Conservation (phyloP, 2,113 vertebrate species). For the Mormyrus lacerda region DNA sequence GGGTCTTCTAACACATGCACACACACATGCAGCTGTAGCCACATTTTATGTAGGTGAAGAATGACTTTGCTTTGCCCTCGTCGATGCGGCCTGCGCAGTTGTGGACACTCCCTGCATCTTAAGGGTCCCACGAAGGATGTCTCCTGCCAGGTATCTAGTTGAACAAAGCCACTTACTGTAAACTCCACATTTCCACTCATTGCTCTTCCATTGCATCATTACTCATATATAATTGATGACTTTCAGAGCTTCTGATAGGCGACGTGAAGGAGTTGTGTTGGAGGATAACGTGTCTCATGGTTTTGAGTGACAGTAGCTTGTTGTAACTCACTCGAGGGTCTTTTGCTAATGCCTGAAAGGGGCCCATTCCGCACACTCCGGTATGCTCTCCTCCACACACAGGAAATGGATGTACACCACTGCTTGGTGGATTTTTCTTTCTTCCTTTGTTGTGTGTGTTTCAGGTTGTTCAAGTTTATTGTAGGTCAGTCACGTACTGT, state of each 20-base stretch:
- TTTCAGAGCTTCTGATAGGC: not conserved
- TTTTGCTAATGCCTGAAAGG: not conserved
- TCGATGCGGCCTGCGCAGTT: not conserved
- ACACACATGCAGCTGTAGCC: not conserved
- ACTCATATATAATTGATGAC: not conserved
- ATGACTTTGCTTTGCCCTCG: not conserved
- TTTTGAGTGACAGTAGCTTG: not conserved
- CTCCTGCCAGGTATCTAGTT: not conserved
- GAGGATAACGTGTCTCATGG: not conserved
- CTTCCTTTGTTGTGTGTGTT: not conserved
- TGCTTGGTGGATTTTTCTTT: not conserved
- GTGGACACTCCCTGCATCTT: not conserved
- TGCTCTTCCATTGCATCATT: not conserved
- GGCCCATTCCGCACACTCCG: not conserved
- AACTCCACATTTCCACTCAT: not conserved
- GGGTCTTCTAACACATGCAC: not conserved
- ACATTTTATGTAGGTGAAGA: not conserved
- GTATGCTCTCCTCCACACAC: not conserved
- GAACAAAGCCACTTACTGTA: not conserved
- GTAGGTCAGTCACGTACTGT: not conserved
- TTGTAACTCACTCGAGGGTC: not conserved
- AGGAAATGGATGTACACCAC: not conserved
- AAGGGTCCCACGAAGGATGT: not conserved
- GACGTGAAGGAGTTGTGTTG: not conserved
- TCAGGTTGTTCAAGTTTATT: not conserved